These are phyloP conservation scores for Fratercula arctica DNA, from an alignment of 2,797 vertebrate species.

Conservation along the genomic window DNA sequence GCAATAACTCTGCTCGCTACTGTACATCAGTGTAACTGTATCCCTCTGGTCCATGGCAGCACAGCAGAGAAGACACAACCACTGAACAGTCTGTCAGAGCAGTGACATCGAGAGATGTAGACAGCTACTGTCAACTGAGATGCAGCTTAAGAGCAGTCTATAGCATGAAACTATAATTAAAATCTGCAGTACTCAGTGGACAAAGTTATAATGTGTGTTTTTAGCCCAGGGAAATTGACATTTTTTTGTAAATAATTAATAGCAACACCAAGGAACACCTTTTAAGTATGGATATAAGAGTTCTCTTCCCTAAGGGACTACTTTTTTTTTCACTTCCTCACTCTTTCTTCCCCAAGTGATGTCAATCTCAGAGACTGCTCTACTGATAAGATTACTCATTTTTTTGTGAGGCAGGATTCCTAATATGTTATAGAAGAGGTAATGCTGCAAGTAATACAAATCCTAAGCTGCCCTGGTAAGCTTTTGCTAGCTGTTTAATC, in stretches of 20 bases:
- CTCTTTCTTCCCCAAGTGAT: not conserved
- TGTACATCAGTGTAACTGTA: not conserved
- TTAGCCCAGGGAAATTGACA: not conserved
- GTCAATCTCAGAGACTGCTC: not conserved
- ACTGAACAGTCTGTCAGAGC: not conserved
- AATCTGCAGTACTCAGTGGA: not conserved
- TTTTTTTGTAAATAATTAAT: not conserved
- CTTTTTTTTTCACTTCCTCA: not conserved
- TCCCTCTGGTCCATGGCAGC: not conserved
- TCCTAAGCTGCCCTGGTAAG: not conserved
- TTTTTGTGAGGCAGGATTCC: not conserved
- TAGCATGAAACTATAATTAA: not conserved
- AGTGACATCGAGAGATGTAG: not conserved
- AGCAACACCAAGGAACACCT: not conserved
- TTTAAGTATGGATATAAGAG: not conserved
- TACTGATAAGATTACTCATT: not conserved
- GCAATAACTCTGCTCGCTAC: not conserved
- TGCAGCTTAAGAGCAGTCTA: not conserved
- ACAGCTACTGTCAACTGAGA: not conserved
- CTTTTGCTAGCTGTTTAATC: not conserved
- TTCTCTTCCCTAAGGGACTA: not conserved
- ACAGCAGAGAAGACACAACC: not conserved
- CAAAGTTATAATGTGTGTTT: not conserved
- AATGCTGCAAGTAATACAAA: not conserved
- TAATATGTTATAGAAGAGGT: not conserved